Conservation (phyloP, 2,888 invertebrate genomes). For the Polydrusus tereticollis region DNA sequence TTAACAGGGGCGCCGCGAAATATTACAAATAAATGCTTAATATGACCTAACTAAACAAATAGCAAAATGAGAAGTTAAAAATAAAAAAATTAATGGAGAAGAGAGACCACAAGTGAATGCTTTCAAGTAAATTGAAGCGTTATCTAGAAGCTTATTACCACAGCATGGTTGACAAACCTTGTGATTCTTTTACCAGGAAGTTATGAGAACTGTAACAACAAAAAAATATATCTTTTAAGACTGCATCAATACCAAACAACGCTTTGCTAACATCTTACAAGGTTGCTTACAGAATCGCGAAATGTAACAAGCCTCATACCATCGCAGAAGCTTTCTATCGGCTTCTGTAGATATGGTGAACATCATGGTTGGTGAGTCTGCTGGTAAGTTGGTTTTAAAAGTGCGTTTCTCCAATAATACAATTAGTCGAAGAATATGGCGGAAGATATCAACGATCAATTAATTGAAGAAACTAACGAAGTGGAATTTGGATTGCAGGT, state of each 20-base stretch:
- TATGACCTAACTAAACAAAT: no score
- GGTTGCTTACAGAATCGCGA: background rate
- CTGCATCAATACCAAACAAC: background rate
- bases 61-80: no score
- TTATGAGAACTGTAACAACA: background rate
- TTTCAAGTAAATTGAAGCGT: background rate
- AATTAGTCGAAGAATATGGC: background rate
- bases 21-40: no score
- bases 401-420: slow-evolving; percentile 22
- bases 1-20: no score
- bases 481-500: no score
- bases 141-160: background rate
- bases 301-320: background rate
- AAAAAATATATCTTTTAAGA: background rate
- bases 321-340: background rate
- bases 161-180: background rate
- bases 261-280: background rate
- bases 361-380: background rate
- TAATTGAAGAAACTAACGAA: no score
- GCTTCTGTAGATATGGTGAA: background rate
- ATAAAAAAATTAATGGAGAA: background rate
- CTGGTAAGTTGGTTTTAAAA: background rate
- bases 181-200: background rate
- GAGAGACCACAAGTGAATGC: background rate
- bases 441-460: slow-evolving; percentile 21